Base-by-base conservation (phyloP, 2,113 vertebrate species). In the Pseudorectes ferrugineus region DNA sequence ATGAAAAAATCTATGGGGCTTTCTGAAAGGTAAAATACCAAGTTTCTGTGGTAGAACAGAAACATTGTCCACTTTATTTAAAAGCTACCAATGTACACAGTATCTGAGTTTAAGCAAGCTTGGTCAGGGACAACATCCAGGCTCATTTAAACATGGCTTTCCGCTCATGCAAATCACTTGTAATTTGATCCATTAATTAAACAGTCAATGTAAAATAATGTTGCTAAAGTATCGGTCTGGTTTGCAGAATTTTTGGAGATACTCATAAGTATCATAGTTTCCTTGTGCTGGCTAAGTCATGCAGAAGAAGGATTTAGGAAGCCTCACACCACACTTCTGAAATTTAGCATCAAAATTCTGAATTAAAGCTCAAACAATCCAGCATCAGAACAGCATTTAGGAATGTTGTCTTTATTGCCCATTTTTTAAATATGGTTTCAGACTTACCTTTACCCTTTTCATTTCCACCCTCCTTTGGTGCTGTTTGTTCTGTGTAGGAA, bases 401-500 rank as follows among this genome's bases (percentile, higher is more conserved):
- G 49, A 77, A 70, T 29, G 33, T 58, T 88, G 49, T 26, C 38
- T 91, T 85, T 83, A 33, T 35, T 81, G 55, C 51, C 51, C 23
- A 24, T 49, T 86, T 93, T 67, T 21, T 1, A 76, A 82, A 62
- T 71, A 94, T 13, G 23, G 28, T 49, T 86, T 87, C 54, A 63
- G 42, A 96, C 98, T 98, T 95, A 98, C 98, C 98, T 98, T 98
- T 98, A 75, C 85, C 92, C 75, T 97, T 97, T 88, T 31, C 92
- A 14, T 85, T 97, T 91, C 89, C 96, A 26, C 91, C 94, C 13
- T 97, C 95, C 83, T 98, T 96, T 5, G 93, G 84, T 93, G 96
- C 48, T 54, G 76, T 98, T 97, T 97, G 96, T 92, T 97, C 98
- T 98, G 98, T 98, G 92, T 98, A 88, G 94, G 96, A 98, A 98